phyloP scores from a whole-genome alignment of 2,888 invertebrate species.

The Dendrolimus pini region DNA sequence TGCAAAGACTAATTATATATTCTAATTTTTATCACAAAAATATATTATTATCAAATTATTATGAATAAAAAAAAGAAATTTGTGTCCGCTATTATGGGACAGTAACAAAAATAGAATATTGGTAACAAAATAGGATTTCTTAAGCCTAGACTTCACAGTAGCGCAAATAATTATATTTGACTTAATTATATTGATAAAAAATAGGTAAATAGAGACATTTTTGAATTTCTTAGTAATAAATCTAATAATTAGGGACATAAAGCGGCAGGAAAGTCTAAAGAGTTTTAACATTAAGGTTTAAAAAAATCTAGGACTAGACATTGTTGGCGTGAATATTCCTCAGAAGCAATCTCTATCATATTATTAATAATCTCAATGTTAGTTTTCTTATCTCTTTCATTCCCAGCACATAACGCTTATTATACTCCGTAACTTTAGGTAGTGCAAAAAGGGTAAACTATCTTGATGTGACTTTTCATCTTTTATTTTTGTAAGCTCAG shows the following conservation, averaged over 20 bases:
- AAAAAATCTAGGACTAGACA: too few relatives aligned
- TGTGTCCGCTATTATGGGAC: neutral
- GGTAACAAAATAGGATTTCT: neutral
- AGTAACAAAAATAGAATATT: neutral
- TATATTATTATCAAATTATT: neutral
- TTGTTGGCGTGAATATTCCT: too few relatives aligned
- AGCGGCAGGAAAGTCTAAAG: neutral
- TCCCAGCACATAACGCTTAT: too few relatives aligned
- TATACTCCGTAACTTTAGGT: too few relatives aligned
- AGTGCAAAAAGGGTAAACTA: too few relatives aligned
- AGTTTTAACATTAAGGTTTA: too few relatives aligned
- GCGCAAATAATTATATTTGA: neutral
- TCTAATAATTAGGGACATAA: neutral
- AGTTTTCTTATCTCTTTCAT: too few relatives aligned
- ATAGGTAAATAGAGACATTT: neutral
- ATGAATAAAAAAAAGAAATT: neutral
- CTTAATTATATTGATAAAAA: neutral
- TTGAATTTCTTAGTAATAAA: neutral
- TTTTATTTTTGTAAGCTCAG: too few relatives aligned
- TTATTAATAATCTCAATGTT: too few relatives aligned
- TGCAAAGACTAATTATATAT: neutral
- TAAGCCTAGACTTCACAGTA: neutral
- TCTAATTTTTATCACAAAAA: neutral
- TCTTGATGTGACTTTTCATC: too few relatives aligned
- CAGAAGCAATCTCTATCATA: too few relatives aligned